phyloP scores from a whole-genome alignment of 2,888 invertebrate species.

The Euproctis similis region DNA sequence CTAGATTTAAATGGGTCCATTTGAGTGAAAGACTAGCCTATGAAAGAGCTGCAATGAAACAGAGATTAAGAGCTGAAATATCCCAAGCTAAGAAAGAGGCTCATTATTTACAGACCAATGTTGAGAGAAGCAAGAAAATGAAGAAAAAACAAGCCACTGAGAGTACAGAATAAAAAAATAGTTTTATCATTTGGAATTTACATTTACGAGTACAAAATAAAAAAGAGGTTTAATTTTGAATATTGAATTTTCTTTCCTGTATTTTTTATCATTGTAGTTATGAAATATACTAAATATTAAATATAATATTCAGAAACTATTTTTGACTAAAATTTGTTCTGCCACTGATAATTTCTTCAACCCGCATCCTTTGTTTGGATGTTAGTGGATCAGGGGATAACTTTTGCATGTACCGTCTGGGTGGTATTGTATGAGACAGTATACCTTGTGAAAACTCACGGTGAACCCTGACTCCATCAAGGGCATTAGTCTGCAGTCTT shows the following conservation, averaged over 20 bases:
- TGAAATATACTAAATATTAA: too few relatives aligned
- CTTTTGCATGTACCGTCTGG: slow-evolving; percentile 59
- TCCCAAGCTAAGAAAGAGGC: slow-evolving; percentile 94
- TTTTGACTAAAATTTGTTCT: slow-evolving; percentile 38
- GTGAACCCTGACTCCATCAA: slow-evolving; percentile 79
- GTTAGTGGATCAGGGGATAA: slow-evolving; percentile 56
- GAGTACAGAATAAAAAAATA: slow-evolving; percentile 15
- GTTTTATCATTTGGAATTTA: not conserved
- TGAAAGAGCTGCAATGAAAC: slow-evolving; percentile 91
- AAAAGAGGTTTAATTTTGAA: too few relatives aligned
- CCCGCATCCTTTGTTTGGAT: slow-evolving; percentile 53
- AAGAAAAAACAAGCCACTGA: slow-evolving; percentile 57
- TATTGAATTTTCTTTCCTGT: not conserved
- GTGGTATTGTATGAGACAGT: slow-evolving; percentile 67
- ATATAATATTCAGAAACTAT: too few relatives aligned
- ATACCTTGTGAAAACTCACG: slow-evolving; percentile 77
- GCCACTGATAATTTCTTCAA: slow-evolving; percentile 63
- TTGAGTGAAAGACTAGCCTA: slow-evolving; percentile 94
- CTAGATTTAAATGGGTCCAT: slow-evolving; percentile 97
- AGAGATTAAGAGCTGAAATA: slow-evolving; percentile 89
- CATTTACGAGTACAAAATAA: too few relatives aligned
- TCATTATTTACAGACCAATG: slow-evolving; percentile 87
- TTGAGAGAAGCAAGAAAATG: slow-evolving; percentile 84
- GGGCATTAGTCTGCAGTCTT: slow-evolving; percentile 76
- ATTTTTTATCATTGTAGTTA: not conserved